Conservation (phyloP, 1,140 invertebrate genomes). For the Arctopsyche grandis region DNA sequence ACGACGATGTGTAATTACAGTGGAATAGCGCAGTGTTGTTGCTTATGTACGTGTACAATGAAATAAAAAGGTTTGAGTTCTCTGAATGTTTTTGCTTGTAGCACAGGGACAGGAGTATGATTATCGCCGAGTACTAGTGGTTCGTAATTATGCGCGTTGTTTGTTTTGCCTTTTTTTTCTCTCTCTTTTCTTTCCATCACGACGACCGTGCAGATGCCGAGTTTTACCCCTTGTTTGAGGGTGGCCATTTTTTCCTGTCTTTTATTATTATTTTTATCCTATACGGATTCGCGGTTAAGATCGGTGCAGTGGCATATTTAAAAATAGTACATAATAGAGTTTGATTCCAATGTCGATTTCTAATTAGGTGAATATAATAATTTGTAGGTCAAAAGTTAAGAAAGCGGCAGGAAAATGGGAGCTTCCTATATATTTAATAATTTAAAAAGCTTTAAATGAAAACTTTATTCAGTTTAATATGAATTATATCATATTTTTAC, state of each 20-base stretch:
- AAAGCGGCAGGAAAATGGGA: too few species aligned
- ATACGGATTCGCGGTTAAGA: not conserved
- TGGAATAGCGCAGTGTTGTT: too few species aligned
- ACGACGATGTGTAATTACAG: too few species aligned
- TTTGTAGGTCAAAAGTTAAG: too few species aligned
- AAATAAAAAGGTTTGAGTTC: not conserved
- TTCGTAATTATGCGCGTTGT: constrained; percentile 40
- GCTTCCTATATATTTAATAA: too few species aligned
- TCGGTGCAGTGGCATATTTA: not conserved
- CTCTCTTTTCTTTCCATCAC: not conserved
- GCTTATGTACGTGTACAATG: too few species aligned
- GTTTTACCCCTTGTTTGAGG: not conserved
- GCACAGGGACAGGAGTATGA: constrained; percentile 24
- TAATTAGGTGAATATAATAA: too few species aligned
- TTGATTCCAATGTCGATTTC: too few species aligned
- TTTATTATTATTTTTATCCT: constrained; percentile 4
- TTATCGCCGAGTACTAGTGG: constrained; percentile 32
- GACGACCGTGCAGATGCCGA: not conserved
- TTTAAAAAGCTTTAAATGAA: too few species aligned
- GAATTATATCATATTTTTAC: too few species aligned
- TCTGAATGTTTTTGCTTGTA: not conserved
- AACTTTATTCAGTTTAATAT: too few species aligned
- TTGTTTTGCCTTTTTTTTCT: constrained; percentile 35
- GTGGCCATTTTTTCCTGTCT: constrained; percentile 18
- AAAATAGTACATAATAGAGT: too few species aligned